phyloP scores from a whole-genome alignment of 1,140 invertebrate genomes.

The Apis laboriosa region DNA sequence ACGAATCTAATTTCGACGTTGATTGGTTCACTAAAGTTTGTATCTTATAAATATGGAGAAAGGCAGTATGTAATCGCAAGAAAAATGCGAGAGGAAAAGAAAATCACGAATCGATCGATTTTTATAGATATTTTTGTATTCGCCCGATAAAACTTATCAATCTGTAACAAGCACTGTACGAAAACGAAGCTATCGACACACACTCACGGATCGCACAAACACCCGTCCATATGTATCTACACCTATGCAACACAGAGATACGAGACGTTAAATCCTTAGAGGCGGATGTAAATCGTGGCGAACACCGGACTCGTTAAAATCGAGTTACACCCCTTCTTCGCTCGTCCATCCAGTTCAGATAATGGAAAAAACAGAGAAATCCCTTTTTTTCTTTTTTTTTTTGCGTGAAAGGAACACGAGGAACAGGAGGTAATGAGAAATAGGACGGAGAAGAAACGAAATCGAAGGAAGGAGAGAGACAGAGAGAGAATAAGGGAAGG shows the following conservation, averaged over 20 bases:
- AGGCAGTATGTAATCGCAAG: no score
- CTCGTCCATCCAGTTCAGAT: no score
- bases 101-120: no score
- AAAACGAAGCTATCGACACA: no score
- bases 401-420: no score
- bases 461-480: not conserved
- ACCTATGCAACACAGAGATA: no score
- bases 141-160: no score
- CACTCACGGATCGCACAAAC: not conserved
- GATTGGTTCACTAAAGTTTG: not conserved
- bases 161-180: no score
- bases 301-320: not conserved
- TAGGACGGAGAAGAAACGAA: not conserved
- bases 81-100: no score
- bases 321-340: not conserved
- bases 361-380: not conserved
- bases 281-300: slow-evolving; percentile 4
- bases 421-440: not conserved
- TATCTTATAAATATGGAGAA: no score
- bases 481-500: not conserved
- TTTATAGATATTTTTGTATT: no score
- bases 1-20: not conserved
- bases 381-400: not conserved
- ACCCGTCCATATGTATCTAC: not conserved
- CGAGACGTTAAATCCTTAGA: not conserved